phyloP scores from a whole-genome alignment of 2,113 vertebrate genomes.

The Corythaixoides concolor region DNA sequence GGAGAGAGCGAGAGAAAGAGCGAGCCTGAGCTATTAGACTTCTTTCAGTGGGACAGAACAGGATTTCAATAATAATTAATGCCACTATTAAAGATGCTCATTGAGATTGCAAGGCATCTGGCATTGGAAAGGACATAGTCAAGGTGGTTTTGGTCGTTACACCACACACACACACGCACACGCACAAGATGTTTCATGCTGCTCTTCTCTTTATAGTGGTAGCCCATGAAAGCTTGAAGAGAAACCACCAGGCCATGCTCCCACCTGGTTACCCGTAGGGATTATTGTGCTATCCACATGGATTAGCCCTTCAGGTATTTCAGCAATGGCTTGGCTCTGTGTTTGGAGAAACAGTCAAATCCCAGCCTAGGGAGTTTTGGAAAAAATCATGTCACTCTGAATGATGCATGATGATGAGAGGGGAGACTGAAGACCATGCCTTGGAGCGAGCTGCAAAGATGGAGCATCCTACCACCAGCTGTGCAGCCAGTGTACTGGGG shows the following conservation, averaged over 20 bases:
- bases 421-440: not conserved
- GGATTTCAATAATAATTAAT: constrained; percentile 16
- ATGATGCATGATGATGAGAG: not conserved
- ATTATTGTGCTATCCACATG: not conserved
- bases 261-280: not conserved
- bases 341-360: not conserved
- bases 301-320: not conserved
- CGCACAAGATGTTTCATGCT: not conserved
- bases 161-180: not conserved
- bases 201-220: not conserved
- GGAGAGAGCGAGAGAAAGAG: not conserved
- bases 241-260: not conserved
- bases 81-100: not conserved
- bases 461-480: accelerated
- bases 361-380: not conserved
- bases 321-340: not conserved
- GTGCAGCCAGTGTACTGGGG: not conserved
- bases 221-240: not conserved
- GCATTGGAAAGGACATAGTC: not conserved
- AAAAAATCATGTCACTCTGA: not conserved
- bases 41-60: not conserved
- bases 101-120: constrained; percentile 4
- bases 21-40: not conserved
- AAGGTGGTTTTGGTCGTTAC: constrained; percentile 2
- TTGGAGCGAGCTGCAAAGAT: not conserved